These are phyloP conservation scores for Allygus modestus DNA, from an alignment of 2,888 invertebrate species.

Conservation along the genomic window DNA sequence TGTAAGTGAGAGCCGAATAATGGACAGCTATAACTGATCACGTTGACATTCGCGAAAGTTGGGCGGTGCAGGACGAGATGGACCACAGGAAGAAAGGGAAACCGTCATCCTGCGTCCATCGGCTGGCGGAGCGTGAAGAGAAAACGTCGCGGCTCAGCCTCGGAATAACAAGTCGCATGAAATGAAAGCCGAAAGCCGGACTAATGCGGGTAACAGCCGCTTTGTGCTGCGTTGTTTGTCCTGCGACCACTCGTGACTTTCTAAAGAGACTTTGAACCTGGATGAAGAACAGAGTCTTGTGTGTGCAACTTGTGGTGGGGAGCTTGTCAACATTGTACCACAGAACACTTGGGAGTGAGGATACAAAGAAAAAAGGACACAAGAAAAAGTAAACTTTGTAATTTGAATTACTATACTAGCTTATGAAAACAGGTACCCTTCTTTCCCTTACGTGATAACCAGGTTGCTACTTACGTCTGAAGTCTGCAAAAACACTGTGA, in stretches of 20 bases:
- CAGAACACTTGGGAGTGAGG: no score
- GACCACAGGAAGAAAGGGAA: slow-evolving; percentile 18
- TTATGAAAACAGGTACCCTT: no score
- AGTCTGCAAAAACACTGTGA: no score
- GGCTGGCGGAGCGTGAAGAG: not conserved
- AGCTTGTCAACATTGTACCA: no score
- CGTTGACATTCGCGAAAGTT: slow-evolving; percentile 1
- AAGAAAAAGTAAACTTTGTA: no score
- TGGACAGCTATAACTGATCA: no score
- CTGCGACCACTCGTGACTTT: slow-evolving; percentile 2
- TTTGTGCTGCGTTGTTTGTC: not conserved
- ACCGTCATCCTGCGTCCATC: slow-evolving; percentile 2
- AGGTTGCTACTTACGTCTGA: no score
- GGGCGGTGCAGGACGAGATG: not conserved
- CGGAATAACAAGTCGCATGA: slow-evolving; percentile 26
- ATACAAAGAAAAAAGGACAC: no score
- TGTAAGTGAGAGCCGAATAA: not conserved
- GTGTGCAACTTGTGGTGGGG: no score
- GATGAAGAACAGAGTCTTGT: not conserved
- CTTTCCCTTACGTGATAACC: no score
- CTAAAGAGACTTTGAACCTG: not conserved
- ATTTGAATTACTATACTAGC: no score
- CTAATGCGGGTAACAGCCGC: slow-evolving; percentile 29
- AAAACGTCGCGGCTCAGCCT: not conserved
- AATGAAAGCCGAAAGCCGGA: slow-evolving; percentile 28